Evolutionary conservation across 92 coral and sea anemone genomes (phyloP), one percentile per base, ranked within the genome.

Genomic region (Nematostella vectensis): DNA sequence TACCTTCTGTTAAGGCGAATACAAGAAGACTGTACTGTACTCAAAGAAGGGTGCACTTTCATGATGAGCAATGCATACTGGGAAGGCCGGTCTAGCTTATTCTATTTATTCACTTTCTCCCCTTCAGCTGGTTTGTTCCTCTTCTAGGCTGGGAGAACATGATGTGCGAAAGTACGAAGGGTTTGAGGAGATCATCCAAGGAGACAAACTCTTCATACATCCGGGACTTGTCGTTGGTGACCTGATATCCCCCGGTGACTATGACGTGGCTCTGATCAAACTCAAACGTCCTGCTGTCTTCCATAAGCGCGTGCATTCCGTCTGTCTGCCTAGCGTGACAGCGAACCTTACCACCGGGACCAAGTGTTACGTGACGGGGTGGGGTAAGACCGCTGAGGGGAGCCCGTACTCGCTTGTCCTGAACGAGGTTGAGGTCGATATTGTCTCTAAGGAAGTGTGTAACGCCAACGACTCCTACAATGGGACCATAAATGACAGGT

Each of bases 131-230:
- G n/a, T n/a, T n/a, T n/a, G n/a, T n/a, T n/a, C n/a, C n/a, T n/a
- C n/a, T n/a, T n/a, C n/a, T 33, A 67, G 94, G 29, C 59, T 91
- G 27, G 98, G 91, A 44, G 95, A 85, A 50, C 98, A 91, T 65
- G 72, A 80, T 31, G 74, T 74, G 65, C 57, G 86, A 11, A 68
- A 59, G 54, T 43, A 36, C 30, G 98, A 91, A 49, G 87, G 80
- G 2, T 79, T 69, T 43, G 91, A 91, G 27, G 95, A 77, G 43
- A 66, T 59, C 48, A 75, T 91, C 29, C 53, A 72, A 3, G 74
- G 77, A 13, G 87, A 85, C 49, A 67, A 25, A 47, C 54, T 81
- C 21, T 62, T 58, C 53, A 25, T 75, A 11, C 98, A 91, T 58
- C 98, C 98, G 9, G 84, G 73, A 1, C 85, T 55, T 47, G 40